Evolutionary conservation across 2,797 vertebrate genomes (phyloP), one percentile per base, ranked within the genome.

Genomic region (Synanceia verrucosa): DNA sequence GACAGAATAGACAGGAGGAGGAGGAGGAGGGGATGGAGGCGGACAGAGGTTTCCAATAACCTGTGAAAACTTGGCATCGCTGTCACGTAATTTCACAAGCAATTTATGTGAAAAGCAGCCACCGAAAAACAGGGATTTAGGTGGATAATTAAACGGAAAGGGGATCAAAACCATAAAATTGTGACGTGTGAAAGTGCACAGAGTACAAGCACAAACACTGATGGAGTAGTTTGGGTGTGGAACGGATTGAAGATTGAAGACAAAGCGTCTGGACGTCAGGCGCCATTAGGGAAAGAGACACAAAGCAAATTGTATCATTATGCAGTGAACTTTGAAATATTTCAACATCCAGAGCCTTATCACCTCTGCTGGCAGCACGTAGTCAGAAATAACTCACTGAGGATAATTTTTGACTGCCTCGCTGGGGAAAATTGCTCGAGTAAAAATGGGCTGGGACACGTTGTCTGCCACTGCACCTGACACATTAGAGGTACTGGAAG

Each of bases 301-400:
- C 78, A 65, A 79, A 87, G 82, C 69, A 88, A 91, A 91, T 83
- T 82, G 82, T 83, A 73, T 91, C 76, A 83, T 91, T 88, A 89
- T 86, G 80, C 86, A 59, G 70, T 36, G 66, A 88, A 88, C 84
- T 88, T 82, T 87, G 74, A 88, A 90, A 82, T 84, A 53, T 66
- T 77, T 83, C 71, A 89, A 68, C 79, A 86, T 79, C 59, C 70
- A 62, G 69, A 66, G 79, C 69, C 72, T 83, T 68, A 70, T 89
- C 87, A 85, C 89, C 85, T 84, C 73, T 4, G 59, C 81, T 85
- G 85, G 83, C 89, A 86, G 80, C 78, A 62, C 21, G 37, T 61
- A 82, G 71, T 89, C 87, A 86, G 87, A 91, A 92, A 93, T 89
- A 93, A 91, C 87, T 91, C 85, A 79, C 73, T 26, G 57, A 53